Evolutionary conservation across 2,113 vertebrate species (phyloP), one percentile per base, ranked within the genome.

Genomic region (Ptychochromis oligacanthus): DNA sequence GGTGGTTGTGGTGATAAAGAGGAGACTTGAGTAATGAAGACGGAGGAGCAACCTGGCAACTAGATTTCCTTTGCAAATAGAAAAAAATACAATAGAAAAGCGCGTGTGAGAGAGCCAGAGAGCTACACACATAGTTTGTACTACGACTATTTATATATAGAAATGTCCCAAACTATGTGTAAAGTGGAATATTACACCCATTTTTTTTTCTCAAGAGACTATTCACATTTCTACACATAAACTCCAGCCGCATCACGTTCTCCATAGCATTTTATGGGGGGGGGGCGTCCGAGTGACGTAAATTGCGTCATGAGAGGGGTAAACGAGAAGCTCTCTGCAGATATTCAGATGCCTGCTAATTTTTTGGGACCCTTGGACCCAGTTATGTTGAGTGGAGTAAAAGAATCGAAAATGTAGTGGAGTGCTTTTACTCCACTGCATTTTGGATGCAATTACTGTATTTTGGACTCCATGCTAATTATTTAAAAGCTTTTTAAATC

Each of bases 61-160:
- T 56, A 54, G 22, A 86, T 14, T 38, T 2, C 22, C 18, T 38
- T 83, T 82, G 52, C 75, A 82, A 81, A 85, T 88, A 54, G 57
- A 87, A 60, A 65, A 38, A 67, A 24, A 43, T 4, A 20, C 7
- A 56, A 38, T 24, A 55, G 24, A n/a, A 57, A 59, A 6, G 26
- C 5, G 65, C 3, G 24, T 13, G 43, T 2, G n/a, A 7, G 4
- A 0, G 1, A 2, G 28, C 4, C 12, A 20, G 18, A 7, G 34
- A 4, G 0, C 8, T 67, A 13, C n/a, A 4, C 40, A 18, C 17
- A 18, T 0, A 28, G 3, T 67, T 67, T 70, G 26, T 26, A 70
- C 43, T 70, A 7, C 17, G 43, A 20, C 31, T 52, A n/a, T 52
- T 72, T n/a, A 13, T 54, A 9, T 54, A 43, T 43, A 43, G 40